These are phyloP conservation scores for Ginglymostoma cirratum DNA, from an alignment of 2,113 vertebrate species.

Conservation along the genomic window DNA sequence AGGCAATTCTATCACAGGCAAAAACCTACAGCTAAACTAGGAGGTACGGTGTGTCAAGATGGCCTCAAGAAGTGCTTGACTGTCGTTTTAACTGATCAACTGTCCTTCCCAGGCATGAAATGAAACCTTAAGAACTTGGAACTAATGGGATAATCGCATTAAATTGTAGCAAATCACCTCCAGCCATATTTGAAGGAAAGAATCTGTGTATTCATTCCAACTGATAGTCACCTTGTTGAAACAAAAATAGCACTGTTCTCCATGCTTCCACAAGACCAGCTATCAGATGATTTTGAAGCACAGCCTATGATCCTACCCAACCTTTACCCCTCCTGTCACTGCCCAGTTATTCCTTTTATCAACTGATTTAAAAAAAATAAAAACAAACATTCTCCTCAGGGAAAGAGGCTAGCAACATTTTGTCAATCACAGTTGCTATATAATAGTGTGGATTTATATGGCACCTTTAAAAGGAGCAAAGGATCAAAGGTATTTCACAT, in stretches of 20 bases:
- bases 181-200: not conserved
- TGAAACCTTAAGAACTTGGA: not conserved
- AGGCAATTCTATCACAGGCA: not conserved
- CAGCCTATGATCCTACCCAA: not conserved
- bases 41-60: not conserved
- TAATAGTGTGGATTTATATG: not conserved
- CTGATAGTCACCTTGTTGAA: not conserved
- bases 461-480: not conserved
- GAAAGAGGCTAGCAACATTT: not conserved
- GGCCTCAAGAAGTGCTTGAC: not conserved
- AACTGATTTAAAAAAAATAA: not conserved
- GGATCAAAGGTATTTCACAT: not conserved
- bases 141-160: not conserved
- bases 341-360: not conserved
- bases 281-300: not conserved
- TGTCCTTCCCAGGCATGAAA: not conserved
- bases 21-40: not conserved
- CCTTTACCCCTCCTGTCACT: no score
- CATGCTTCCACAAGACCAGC: not conserved
- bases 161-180: not conserved
- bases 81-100: not conserved
- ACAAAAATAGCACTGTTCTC: not conserved
- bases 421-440: not conserved
- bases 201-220: not conserved
- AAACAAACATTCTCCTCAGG: not conserved